These are phyloP conservation scores for Clytia hemisphaerica DNA, from an alignment of 30 jellyfish, hydroid and myxozoan genomes.

Conservation along the genomic window DNA sequence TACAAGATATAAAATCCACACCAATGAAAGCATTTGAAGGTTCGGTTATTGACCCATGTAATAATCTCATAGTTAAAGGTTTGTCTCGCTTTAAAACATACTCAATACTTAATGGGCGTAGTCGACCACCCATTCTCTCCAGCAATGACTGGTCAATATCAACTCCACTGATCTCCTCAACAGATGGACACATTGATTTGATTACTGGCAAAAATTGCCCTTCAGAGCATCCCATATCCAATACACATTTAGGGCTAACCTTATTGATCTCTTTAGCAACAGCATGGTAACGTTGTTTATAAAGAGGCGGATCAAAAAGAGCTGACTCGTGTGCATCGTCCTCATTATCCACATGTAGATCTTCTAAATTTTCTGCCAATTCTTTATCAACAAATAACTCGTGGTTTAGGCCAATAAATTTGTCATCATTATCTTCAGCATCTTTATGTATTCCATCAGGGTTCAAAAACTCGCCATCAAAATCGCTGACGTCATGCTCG, in stretches of 20 bases:
- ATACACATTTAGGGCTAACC: slow-evolving; percentile 36
- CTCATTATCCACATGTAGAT: slow-evolving; percentile 30
- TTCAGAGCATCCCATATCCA: slow-evolving; percentile 95
- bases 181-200: slow-evolving; percentile 50
- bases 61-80: slow-evolving; percentile 67
- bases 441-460: no score
- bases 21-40: slow-evolving; percentile 41
- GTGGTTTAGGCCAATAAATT: no score
- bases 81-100: slow-evolving; percentile 40
- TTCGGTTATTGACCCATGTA: slow-evolving; percentile 66
- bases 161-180: slow-evolving; percentile 74
- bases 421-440: no score
- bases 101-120: slow-evolving; percentile 66
- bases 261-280: slow-evolving; percentile 40
- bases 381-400: no score
- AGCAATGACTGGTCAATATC: slow-evolving; percentile 67
- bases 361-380: no score
- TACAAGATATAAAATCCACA: slow-evolving; percentile 53
- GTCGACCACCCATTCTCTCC: slow-evolving; percentile 28
- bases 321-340: slow-evolving; percentile 41
- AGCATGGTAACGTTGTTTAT: slow-evolving; percentile 69
- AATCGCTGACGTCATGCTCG: no score
- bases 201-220: slow-evolving; percentile 55
- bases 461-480: no score
- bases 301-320: slow-evolving; percentile 76